These are phyloP conservation scores for Mesorhabditis spiculigera DNA, from an alignment of 2,888 invertebrate genomes.

Conservation along the genomic window DNA sequence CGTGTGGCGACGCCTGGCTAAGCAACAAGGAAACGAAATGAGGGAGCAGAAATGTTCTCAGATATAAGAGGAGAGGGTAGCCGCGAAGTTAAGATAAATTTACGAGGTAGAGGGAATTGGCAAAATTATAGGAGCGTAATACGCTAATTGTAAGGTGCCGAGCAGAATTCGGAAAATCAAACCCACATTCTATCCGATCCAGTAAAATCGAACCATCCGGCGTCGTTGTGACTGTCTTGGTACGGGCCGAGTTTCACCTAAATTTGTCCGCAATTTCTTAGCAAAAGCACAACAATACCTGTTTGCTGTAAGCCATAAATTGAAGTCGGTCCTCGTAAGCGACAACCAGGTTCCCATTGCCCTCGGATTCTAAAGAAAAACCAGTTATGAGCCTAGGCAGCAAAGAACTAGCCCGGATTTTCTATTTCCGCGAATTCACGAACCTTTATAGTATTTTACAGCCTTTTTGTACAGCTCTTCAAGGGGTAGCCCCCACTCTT, in stretches of 20 bases:
- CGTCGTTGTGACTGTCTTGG: constrained; percentile 35
- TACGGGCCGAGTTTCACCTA: constrained; percentile 39
- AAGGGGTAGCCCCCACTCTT: neutral
- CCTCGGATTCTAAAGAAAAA: neutral
- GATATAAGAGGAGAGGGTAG: no score
- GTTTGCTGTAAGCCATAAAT: constrained; percentile 6
- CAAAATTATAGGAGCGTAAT: no score
- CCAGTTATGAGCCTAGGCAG: no score
- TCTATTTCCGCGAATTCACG: neutral
- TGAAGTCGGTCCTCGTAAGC: neutral
- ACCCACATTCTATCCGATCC: constrained; percentile 52
- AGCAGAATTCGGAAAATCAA: no score
- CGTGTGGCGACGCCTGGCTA: no score
- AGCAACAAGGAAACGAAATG: no score
- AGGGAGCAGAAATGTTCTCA: no score
- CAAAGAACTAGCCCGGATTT: no score
- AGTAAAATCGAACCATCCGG: constrained; percentile 52
- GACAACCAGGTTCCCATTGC: neutral
- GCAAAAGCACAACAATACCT: neutral
- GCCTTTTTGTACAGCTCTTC: neutral
- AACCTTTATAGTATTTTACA: constrained; percentile 2
- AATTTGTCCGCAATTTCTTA: neutral
- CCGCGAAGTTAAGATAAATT: no score
- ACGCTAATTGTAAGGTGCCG: no score
- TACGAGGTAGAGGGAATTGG: no score